A percentile compares a stretch with the other conserved stretches of the same genome.
Conservation (phyloP, 2,113 vertebrate genomes). For the Oncorhynchus keta region DNA sequence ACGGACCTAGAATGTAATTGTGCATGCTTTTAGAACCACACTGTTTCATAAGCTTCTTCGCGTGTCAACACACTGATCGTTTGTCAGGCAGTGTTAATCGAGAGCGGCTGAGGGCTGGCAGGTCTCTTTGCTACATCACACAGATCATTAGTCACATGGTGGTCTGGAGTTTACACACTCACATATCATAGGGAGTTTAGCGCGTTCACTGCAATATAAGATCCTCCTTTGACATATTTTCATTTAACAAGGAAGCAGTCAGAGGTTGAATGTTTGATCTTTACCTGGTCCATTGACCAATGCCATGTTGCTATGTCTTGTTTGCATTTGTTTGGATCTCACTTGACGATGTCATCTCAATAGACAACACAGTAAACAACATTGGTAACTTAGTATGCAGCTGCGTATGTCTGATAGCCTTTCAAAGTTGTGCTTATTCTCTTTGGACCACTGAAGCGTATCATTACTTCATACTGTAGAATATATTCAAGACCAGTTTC, state of each 20-base stretch:
- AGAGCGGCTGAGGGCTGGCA: slow-evolving; percentile 36
- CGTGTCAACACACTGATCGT: slow-evolving; percentile 50
- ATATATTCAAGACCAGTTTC: slow-evolving; percentile 43
- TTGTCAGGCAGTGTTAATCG: slow-evolving; percentile 57
- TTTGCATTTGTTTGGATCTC: too few species aligned
- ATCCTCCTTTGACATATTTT: too few species aligned
- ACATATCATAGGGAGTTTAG: not conserved
- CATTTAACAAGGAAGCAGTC: too few species aligned
- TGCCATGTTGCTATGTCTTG: too few species aligned
- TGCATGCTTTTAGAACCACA: not conserved
- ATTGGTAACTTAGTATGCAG: too few species aligned
- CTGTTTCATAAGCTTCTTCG: slow-evolving; percentile 37
- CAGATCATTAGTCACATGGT: slow-evolving; percentile 61
- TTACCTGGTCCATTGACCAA: too few species aligned
- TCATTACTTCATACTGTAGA: slow-evolving; percentile 28
- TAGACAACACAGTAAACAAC: too few species aligned
- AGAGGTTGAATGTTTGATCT: not conserved
- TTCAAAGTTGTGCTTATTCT: slow-evolving; percentile 19
- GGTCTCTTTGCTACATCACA: slow-evolving; percentile 34
- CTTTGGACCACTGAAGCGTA: slow-evolving; percentile 24
- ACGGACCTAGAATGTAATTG: not conserved
- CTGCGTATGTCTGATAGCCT: too few species aligned
- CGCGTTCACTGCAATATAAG: too few species aligned
- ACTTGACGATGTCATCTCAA: too few species aligned
- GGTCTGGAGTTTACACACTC: slow-evolving; percentile 55